Evolutionary conservation across 1,140 invertebrate species (phyloP).

Genomic region (Drosophila virilis): DNA sequence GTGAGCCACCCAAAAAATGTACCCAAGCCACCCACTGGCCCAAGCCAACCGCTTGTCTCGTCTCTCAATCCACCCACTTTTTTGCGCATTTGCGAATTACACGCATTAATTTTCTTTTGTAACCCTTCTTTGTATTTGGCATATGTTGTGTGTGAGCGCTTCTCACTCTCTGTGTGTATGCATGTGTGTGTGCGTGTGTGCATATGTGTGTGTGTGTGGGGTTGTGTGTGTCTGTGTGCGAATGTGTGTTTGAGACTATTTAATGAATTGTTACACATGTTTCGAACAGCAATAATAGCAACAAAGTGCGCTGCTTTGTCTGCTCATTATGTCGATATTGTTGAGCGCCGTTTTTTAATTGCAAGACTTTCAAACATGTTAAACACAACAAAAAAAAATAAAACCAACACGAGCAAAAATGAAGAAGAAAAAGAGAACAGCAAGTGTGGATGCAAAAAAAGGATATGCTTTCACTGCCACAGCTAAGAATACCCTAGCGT

Average conservation of each 20-base stretch:
- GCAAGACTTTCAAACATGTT: slow-evolving; percentile 38
- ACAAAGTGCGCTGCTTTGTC: slow-evolving; percentile 65
- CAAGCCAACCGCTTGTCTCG: slow-evolving; percentile 20
- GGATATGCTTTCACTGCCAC: background rate
- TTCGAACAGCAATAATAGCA: slow-evolving; percentile 68
- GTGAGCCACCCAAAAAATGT: slow-evolving; percentile 17
- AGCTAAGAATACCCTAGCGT: background rate
- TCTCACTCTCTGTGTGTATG: background rate
- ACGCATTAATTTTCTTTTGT: slow-evolving; percentile 72
- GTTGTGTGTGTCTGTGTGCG: slow-evolving; percentile 11
- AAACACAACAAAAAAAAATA: slow-evolving; percentile 6
- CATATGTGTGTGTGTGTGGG: slow-evolving; percentile 15
- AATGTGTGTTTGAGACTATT: slow-evolving; percentile 48
- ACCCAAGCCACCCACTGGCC: background rate
- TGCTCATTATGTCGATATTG: slow-evolving; percentile 74
- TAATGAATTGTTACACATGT: slow-evolving; percentile 71
- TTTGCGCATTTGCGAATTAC: slow-evolving; percentile 65
- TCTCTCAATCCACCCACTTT: slow-evolving; percentile 35
- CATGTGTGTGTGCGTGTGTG: slow-evolving; percentile 19
- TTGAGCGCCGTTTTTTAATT: slow-evolving; percentile 57
- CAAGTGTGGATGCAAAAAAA: background rate
- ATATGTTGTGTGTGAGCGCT: slow-evolving; percentile 35
- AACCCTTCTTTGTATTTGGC: slow-evolving; percentile 64
- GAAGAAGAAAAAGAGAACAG: background rate
- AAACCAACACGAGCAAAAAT: background rate